These are phyloP conservation scores for Phocoena phocoena DNA, from an alignment of 2,113 vertebrate genomes.

Conservation along the genomic window DNA sequence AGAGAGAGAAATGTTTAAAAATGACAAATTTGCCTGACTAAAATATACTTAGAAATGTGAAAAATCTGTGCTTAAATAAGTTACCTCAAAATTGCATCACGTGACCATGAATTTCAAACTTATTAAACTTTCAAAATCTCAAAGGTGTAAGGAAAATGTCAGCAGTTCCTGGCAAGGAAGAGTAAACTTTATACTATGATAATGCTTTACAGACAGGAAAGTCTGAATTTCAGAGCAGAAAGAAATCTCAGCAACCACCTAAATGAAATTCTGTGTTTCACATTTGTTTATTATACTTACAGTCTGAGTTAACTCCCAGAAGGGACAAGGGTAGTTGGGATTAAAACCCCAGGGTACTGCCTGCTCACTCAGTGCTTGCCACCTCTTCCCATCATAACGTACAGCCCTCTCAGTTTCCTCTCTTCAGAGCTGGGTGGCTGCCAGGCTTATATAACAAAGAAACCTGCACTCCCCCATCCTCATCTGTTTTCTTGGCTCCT, in stretches of 20 bases:
- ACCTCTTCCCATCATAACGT: background rate
- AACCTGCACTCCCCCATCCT: background rate
- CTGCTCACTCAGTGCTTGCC: background rate
- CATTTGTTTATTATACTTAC: background rate
- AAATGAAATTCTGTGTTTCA: background rate
- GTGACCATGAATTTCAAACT: slow-evolving; percentile 36
- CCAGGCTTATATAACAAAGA: background rate
- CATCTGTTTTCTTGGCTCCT: background rate
- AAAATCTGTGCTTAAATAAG: slow-evolving; percentile 37
- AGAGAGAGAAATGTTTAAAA: slow-evolving; percentile 63
- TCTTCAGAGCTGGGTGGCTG: background rate
- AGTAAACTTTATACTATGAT: background rate
- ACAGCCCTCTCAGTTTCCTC: background rate
- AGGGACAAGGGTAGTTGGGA: background rate
- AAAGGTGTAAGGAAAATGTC: slow-evolving; percentile 31
- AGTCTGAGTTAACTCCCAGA: background rate
- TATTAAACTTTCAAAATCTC: slow-evolving; percentile 45
- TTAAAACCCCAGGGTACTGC: background rate
- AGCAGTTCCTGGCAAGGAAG: background rate
- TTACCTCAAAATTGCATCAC: background rate
- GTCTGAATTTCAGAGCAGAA: slow-evolving; percentile 16
- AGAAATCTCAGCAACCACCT: background rate
- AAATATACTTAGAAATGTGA: slow-evolving; percentile 57
- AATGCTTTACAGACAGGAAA: background rate
- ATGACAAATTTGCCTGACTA: background rate